Evolutionary conservation across 2,797 vertebrate genomes (phyloP).

Genomic region (Myiotriccus ornatus): DNA sequence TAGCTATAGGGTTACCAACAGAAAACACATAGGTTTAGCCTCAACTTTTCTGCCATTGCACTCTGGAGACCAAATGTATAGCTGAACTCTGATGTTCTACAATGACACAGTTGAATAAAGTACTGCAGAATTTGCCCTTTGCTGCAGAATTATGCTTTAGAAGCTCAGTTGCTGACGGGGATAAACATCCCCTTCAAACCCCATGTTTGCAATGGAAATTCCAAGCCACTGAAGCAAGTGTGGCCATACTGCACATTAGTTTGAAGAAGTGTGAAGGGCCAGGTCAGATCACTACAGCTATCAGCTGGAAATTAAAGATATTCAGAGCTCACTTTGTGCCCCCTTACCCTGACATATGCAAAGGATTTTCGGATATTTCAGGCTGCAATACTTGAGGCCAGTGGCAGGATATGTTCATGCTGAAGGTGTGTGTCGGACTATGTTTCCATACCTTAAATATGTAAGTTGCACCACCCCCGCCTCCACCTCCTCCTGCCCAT

Average conservation of each 20-base stretch:
- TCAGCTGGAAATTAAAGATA: background rate
- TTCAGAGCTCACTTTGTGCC: background rate
- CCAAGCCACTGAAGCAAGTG: background rate
- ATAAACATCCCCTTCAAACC: background rate
- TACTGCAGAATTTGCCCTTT: background rate
- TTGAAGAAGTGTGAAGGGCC: background rate
- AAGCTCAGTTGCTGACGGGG: background rate
- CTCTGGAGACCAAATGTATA: background rate
- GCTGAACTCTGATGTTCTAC: background rate
- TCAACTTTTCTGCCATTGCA: background rate
- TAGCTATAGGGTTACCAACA: background rate
- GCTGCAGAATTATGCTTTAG: background rate
- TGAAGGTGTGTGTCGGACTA: background rate
- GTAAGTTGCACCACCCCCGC: conserved; percentile 92
- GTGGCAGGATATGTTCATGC: background rate
- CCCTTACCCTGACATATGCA: background rate
- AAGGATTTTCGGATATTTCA: background rate
- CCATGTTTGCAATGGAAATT: background rate
- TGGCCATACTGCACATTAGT: background rate
- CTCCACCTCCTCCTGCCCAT: conserved; percentile 90
- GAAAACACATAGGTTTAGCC: background rate
- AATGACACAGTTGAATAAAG: background rate
- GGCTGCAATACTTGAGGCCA: background rate
- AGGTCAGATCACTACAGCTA: background rate
- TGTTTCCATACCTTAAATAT: conserved; percentile 88